phyloP scores from a whole-genome alignment of 2,888 invertebrate genomes.

The Drosophila infuscata region DNA sequence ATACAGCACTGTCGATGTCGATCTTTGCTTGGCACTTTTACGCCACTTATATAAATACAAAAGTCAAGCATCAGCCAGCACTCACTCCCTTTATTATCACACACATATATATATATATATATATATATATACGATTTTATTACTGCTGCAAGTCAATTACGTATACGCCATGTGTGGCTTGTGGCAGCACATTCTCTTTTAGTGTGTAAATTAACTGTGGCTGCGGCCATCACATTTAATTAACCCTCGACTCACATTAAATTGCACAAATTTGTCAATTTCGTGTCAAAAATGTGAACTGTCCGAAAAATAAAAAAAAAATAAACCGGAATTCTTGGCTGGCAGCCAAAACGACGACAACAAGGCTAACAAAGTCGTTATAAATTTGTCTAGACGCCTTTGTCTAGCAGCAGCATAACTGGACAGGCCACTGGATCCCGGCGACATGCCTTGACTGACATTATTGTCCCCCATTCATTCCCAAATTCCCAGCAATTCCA shows the following conservation, averaged over 20 bases:
- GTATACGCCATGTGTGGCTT: constrained; percentile 61
- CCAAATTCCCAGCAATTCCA: constrained; percentile 42
- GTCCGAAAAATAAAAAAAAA: constrained; percentile 36
- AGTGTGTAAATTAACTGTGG: constrained; percentile 64
- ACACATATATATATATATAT: not conserved
- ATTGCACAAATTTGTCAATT: constrained; percentile 70
- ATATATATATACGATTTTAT: not conserved
- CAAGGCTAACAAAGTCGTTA: constrained; percentile 62
- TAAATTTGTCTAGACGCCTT: constrained; percentile 76
- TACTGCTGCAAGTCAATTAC: constrained; percentile 66
- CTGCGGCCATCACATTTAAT: constrained; percentile 62
- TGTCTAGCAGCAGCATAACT: constrained; percentile 62
- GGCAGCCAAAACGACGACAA: constrained; percentile 17
- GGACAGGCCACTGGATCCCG: constrained; percentile 4
- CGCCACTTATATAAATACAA: constrained; percentile 66
- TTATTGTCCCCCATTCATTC: constrained; percentile 57
- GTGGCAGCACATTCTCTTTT: constrained; percentile 33
- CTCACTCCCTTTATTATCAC: not conserved
- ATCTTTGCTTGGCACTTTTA: constrained; percentile 74
- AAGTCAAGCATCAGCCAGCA: constrained; percentile 67
- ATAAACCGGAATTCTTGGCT: constrained; percentile 39
- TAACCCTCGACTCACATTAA: constrained; percentile 59
- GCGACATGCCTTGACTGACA: constrained; percentile 55
- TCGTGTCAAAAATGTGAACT: constrained; percentile 63
- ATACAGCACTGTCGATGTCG: constrained; percentile 47